Conservation (phyloP, 2,113 vertebrate genomes). For the Sylvia atricapilla region DNA sequence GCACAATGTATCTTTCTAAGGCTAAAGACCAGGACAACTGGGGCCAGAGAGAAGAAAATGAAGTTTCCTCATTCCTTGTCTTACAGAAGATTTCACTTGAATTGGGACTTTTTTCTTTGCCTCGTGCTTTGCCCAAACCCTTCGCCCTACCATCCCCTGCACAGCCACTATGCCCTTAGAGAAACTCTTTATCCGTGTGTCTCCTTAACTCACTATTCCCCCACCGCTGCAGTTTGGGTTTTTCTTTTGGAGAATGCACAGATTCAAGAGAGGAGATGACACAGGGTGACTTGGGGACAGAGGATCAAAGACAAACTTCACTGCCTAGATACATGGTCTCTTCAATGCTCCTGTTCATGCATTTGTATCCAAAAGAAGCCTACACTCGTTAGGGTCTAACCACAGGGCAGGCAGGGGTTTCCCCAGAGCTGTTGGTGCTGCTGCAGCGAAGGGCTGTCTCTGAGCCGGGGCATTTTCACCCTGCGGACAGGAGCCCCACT, state of each 20-base stretch:
- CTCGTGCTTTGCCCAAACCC: neutral
- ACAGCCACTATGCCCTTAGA: neutral
- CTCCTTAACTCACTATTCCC: neutral
- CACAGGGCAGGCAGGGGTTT: neutral
- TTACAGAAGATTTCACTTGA: neutral
- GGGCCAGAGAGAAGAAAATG: neutral
- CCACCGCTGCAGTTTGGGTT: neutral
- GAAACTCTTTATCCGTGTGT: neutral
- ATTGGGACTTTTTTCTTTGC: neutral
- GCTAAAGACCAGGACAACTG: neutral
- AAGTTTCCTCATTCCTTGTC: neutral
- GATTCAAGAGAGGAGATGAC: neutral
- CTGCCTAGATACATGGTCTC: neutral
- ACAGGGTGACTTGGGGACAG: neutral
- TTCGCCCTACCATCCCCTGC: neutral
- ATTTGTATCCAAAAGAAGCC: neutral
- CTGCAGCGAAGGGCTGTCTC: no score
- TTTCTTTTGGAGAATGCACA: neutral
- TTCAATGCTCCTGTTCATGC: fast-evolving
- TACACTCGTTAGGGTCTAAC: neutral
- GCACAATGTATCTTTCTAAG: neutral
- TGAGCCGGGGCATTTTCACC: neutral
- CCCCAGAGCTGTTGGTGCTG: neutral
- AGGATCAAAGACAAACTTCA: neutral
- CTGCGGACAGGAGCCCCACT: neutral